Base-by-base conservation (phyloP, 2,888 invertebrate genomes). In the Drosophila villosipedis region DNA sequence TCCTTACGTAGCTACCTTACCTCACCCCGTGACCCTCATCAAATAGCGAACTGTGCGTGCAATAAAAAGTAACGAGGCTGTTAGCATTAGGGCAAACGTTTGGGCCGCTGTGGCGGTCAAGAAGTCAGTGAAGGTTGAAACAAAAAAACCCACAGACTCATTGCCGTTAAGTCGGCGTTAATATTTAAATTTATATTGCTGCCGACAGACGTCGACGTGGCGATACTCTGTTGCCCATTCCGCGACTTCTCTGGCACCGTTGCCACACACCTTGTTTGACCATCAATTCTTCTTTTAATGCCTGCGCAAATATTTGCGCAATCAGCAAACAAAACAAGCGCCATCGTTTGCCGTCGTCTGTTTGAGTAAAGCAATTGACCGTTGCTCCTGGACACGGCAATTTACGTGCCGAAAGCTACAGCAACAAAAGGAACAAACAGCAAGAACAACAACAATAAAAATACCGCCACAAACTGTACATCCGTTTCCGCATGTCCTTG, bases 41-140 rank as follows among this genome's bases (percentile, higher is more conserved):
- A 19, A 50, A 47, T 57, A 55, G 53, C 35, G 63, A 63, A 57
- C 65, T 71, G 90, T 90, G 90, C 90, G 85, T 90, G 86, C 89
- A 86, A 90, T 88, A 88, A 88, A 88, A 88, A 76, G 87, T 86
- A 90, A 88, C 91, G 91, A 88, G 87, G 84, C 89, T 80, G 91
- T 87, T 89, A 90, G 82, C 89, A 89, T 90, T 86, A 89, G 85
- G 73, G 89, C 79, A 80, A 89, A 77, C 76, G 84, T 65, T 83
- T 81, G 72, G 61, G 10, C 63, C 69, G 76, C 72, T 57, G 72
- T 49, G 78, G 30, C 62, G 78, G 78, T 76, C 81, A 78, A 81
- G 73, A 80, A 78, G 81, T 73, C 81, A 68, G 60, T 52, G 67
- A 53, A 76, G 78, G 73, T 65, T 77, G 63, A 77, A 72, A 82